Base-by-base conservation (phyloP, 2,888 invertebrate species). In the Mylabris sibirica region DNA sequence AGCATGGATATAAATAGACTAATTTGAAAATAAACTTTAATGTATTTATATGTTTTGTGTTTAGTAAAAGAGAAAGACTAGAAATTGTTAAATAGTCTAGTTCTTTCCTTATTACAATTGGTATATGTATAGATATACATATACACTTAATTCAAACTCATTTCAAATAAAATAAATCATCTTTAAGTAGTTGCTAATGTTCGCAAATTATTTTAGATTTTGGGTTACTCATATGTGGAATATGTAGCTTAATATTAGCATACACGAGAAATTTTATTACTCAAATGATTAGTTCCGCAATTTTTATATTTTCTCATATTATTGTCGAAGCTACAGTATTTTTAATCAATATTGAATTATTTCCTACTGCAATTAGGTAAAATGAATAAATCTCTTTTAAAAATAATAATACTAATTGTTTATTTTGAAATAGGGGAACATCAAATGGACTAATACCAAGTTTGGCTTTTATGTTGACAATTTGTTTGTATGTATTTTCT, bases 281-380 rank as follows among this genome's bases (percentile, higher is more conserved):
- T 14, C 4, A 49, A 35, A 60, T 63, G 8, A 44, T 66, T 26
- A 14, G 20, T 12, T 38, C 63, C 3, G 68, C 71, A 11, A 14
- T 71, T 59, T 68, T 69, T 26, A 38, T 68, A 34, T 60, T 63
- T 24, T 69, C 69, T 22, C 69, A 69, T 60, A 60, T 65, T 38
- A 38, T 68, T 3, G 62, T 68, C 8, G 71, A 69, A 53, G 71
- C 75, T 20, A 68, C 73, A 11, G 12, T 77, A 9, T 72, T 73
- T n/a, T 68, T 80, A 20, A 63, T 80, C 6, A 74, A 72, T 57
- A 72, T 79, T 34, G 80, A 80, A 69, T 64, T 70, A 0, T 80
- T 73, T 66, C 80, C 80, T 11, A 80, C 80, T 41, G 78, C 75
- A 35, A 49, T 79, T 35, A 78, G 79, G 79, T 78, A 70, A 67